Evolutionary conservation across 2,888 invertebrate genomes (phyloP), one percentile per base, ranked within the genome.

Genomic region (Thymelicus acteon): DNA sequence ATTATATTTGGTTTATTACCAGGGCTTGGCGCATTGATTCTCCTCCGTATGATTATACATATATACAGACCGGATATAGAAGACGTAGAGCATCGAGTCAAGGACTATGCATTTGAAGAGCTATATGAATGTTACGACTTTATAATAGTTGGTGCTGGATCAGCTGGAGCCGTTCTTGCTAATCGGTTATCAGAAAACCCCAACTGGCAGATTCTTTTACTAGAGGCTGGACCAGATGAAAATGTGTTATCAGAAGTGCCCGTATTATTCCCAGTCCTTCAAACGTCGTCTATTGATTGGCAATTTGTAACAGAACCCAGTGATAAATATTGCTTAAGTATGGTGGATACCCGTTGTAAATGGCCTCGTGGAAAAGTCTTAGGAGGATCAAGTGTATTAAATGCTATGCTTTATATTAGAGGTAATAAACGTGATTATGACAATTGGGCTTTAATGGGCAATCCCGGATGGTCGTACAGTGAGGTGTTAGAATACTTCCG

Each of bases 341-440:
- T 96, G 96, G 88, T 95, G 52, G 94, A 95, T 54, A 92, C 90
- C 7, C 89, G 92, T 66, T 97, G 97, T 79, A 95, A 95, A 76
- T 97, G 97, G 97, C 97, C 97, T 0, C 94, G 98, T 39, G 98
- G 96, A 0, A 97, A 96, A 90, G 96, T 96, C 7, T 90, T 97
- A 24, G 96, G 96, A 31, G 98, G 98, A 0, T 96, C 96, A 13
- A 97, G 97, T 80, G 96, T 96, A 0, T 89, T 98, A 3, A 98
- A 98, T 84, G 98, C 98, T 19, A 98, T 98, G 98, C 93, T 97
- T 72, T 98, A 98, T 80, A 94, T 98, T 0, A 93, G 98, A 67
- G 98, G 98, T 0, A 98, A 98, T 82, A 95, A 95, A 65, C 94
- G 91, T 3, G 98, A 98, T 83, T 98, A 98, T 84, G 97, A 98